Evolutionary conservation across 2,113 vertebrate genomes (phyloP).

Genomic region (Camelus bactrianus): DNA sequence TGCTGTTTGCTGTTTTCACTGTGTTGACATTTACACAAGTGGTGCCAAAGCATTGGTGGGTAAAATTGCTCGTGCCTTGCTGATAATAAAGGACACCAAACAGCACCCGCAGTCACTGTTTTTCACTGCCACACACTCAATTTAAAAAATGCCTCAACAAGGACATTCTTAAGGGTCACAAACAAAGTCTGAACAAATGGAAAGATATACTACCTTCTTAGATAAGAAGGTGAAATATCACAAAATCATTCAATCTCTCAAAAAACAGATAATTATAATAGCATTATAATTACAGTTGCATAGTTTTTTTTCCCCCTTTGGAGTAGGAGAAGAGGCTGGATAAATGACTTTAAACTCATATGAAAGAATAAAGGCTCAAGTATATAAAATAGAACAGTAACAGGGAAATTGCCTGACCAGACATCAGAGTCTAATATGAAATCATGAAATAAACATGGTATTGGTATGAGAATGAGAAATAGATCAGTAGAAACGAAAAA

Average conservation of each 20-base stretch:
- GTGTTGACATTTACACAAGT: neutral
- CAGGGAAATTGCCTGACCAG: neutral
- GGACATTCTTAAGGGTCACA: neutral
- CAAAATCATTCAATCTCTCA: neutral
- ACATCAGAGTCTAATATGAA: neutral
- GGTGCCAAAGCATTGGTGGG: neutral
- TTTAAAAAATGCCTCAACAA: neutral
- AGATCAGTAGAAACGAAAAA: neutral
- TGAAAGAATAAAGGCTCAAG: neutral
- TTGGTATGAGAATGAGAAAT: neutral
- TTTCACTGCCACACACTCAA: neutral
- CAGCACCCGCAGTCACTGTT: accelerated
- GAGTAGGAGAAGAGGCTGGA: neutral
- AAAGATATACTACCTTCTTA: neutral
- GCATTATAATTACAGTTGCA: neutral
- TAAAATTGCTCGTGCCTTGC: neutral
- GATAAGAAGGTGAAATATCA: neutral
- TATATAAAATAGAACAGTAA: neutral
- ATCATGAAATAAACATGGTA: neutral
- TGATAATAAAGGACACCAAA: neutral
- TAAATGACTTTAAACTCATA: neutral
- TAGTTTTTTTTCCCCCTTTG: neutral
- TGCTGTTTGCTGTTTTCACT: neutral
- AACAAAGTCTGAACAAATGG: neutral
- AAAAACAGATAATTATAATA: neutral